These are phyloP conservation scores for Leptestheria dahalacensis DNA, from an alignment of 1,140 invertebrate genomes.

Conservation along the genomic window DNA sequence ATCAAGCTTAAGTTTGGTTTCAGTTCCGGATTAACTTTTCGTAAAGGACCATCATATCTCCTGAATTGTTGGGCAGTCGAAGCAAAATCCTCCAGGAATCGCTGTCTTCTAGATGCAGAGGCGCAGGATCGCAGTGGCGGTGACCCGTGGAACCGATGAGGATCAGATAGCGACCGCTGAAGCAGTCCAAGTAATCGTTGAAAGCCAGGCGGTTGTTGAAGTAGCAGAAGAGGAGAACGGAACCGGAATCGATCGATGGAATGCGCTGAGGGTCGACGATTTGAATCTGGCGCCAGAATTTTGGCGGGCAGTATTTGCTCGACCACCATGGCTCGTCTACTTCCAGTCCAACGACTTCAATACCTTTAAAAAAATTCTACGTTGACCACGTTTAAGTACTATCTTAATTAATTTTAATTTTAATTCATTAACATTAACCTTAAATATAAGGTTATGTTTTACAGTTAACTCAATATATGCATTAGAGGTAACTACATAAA, in stretches of 20 bases:
- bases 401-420: too few relatives aligned
- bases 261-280: slow-evolving; percentile 23
- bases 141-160: slow-evolving; percentile 43
- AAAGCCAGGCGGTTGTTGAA: slow-evolving; percentile 53
- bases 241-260: slow-evolving; percentile 20
- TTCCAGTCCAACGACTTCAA: slow-evolving; percentile 37
- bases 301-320: slow-evolving; percentile 37
- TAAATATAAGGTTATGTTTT: too few relatives aligned
- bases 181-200: slow-evolving; percentile 42
- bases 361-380: slow-evolving; percentile 27
- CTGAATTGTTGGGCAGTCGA: not conserved
- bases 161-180: slow-evolving; percentile 41
- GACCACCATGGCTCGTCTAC: slow-evolving; percentile 43
- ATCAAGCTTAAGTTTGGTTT: too few relatives aligned
- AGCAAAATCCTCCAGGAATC: slow-evolving; percentile 4
- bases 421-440: too few relatives aligned
- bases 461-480: too few relatives aligned
- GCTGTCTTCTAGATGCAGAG: slow-evolving; percentile 15
- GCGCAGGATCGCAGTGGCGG: slow-evolving; percentile 15
- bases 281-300: slow-evolving; percentile 32
- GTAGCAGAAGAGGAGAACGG: slow-evolving; percentile 53
- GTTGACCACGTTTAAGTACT: too few relatives aligned
- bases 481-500: too few relatives aligned
- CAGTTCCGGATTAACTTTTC: not conserved
- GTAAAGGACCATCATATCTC: not conserved